phyloP scores from a whole-genome alignment of 2,797 vertebrate species.

The Buceros bicornis region DNA sequence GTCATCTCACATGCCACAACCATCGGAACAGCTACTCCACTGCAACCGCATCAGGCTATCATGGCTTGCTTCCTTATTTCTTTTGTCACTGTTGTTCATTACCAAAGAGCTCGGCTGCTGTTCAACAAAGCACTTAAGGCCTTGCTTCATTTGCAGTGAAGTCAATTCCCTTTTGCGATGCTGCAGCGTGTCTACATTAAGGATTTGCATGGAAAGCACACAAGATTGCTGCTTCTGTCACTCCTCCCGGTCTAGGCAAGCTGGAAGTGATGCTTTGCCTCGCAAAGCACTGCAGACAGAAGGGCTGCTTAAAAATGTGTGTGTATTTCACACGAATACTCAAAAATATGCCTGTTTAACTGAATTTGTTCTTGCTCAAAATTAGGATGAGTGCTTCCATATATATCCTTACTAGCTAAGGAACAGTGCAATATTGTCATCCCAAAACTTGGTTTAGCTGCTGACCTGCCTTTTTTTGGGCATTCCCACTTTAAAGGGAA shows the following conservation, averaged over 20 bases:
- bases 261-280: neutral
- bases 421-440: neutral
- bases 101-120: slow-evolving; percentile 63
- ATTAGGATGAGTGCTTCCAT: neutral
- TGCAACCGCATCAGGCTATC: slow-evolving; percentile 25
- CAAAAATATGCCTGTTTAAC: neutral
- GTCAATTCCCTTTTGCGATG: slow-evolving; percentile 19
- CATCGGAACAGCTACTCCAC: neutral
- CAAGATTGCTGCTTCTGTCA: accelerated
- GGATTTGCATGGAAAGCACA: neutral
- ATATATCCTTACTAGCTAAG: neutral
- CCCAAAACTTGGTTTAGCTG: neutral
- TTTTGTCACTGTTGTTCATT: slow-evolving; percentile 61
- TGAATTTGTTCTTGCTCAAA: neutral
- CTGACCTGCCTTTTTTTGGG: neutral
- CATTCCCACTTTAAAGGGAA: neutral
- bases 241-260: neutral
- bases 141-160: slow-evolving; percentile 45
- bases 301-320: neutral
- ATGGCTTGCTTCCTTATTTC: slow-evolving; percentile 21
- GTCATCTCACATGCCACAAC: neutral
- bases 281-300: neutral
- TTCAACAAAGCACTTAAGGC: slow-evolving; percentile 71
- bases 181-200: slow-evolving; percentile 34
- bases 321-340: neutral